Conservation (phyloP, 2,113 vertebrate genomes). For the Megaceryle torquata region DNA sequence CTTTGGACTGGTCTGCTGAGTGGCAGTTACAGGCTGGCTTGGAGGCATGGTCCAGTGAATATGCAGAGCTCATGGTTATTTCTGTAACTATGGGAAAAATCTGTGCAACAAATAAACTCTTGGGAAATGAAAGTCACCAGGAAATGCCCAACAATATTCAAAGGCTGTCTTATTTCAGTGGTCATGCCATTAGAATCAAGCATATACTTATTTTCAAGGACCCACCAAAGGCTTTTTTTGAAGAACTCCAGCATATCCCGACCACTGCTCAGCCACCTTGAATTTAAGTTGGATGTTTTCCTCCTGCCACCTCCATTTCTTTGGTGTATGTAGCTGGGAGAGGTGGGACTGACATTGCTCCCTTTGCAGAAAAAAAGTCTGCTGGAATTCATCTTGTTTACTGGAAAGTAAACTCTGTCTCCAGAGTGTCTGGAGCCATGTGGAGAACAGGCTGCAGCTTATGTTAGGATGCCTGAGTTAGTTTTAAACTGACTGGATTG, state of each 20-base stretch:
- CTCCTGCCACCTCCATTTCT: neutral
- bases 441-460: neutral
- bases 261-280: neutral
- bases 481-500: neutral
- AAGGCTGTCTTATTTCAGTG: neutral
- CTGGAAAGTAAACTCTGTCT: neutral
- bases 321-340: fast-evolving
- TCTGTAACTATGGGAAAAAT: neutral
- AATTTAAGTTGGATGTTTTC: neutral
- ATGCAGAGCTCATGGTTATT: neutral
- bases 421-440: neutral
- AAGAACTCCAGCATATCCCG: neutral
- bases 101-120: neutral
- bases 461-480: neutral
- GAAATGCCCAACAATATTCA: neutral
- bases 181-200: neutral
- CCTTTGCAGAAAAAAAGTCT: neutral
- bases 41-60: neutral
- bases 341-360: neutral
- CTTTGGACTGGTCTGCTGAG: neutral
- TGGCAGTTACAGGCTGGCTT: neutral
- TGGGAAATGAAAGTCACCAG: neutral
- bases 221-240: neutral
- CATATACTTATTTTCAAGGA: neutral
- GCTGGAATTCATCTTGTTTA: neutral